These are phyloP conservation scores for Meles meles DNA, from an alignment of 2,113 vertebrate species.

Conservation along the genomic window DNA sequence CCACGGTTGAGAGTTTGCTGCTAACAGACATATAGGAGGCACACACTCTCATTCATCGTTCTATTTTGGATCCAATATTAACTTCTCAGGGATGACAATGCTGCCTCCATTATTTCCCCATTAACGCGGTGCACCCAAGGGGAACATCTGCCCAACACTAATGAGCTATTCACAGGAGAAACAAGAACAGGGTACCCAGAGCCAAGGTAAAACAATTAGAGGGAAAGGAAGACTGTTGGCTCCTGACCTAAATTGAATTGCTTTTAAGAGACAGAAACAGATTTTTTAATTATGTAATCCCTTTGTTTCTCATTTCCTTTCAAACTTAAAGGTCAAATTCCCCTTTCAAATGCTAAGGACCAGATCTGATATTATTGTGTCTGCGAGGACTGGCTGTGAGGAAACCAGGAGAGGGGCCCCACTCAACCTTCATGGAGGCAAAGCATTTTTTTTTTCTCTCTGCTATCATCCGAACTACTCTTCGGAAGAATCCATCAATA, in stretches of 20 bases:
- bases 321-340: constrained; percentile 64
- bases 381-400: not conserved
- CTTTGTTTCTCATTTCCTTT: constrained; percentile 70
- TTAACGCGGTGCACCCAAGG: not conserved
- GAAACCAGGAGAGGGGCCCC: not conserved
- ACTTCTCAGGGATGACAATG: constrained; percentile 21
- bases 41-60: not conserved
- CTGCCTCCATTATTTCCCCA: constrained; percentile 1
- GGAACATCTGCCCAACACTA: constrained; percentile 48
- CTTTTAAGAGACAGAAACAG: constrained; percentile 65
- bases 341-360: constrained; percentile 32
- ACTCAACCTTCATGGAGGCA: not conserved
- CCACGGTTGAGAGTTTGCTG: not conserved
- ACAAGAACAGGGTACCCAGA: constrained; percentile 31
- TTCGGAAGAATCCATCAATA: not conserved
- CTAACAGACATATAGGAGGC: not conserved
- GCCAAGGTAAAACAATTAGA: constrained; percentile 66
- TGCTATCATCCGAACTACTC: not conserved
- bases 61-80: constrained; percentile 37
- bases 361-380: not conserved
- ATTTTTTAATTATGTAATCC: constrained; percentile 70
- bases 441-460: not conserved
- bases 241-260: constrained; percentile 64
- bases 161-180: constrained; percentile 46
- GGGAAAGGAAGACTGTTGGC: not conserved